Evolutionary conservation across 2,888 invertebrate genomes (phyloP).

Genomic region (Thymelicus lineola): DNA sequence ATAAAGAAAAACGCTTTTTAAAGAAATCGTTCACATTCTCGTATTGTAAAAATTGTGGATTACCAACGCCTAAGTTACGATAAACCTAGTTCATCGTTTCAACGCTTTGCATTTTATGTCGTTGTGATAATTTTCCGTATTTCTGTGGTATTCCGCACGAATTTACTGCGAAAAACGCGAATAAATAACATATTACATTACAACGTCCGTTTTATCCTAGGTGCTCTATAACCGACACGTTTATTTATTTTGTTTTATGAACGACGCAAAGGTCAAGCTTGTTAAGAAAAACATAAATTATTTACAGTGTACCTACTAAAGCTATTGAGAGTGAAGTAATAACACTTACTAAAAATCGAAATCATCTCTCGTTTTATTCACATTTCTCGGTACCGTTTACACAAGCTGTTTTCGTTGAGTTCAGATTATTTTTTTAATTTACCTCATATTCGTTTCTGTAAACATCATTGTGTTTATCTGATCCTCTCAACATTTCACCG

Average conservation of each 20-base stretch:
- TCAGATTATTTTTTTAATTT: conserved; percentile 49
- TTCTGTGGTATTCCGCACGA: too few species aligned
- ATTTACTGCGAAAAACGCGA: too few species aligned
- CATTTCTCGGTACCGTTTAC: conserved; percentile 7
- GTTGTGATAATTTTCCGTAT: too few species aligned
- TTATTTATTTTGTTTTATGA: background rate
- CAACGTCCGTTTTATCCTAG: too few species aligned
- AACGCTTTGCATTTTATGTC: too few species aligned
- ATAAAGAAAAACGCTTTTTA: too few species aligned
- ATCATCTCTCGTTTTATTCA: background rate
- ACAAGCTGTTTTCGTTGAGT: conserved; percentile 20
- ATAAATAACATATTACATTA: too few species aligned
- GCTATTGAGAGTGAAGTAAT: background rate
- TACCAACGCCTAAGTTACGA: too few species aligned
- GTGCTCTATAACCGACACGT: too few species aligned
- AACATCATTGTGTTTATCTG: conserved; percentile 45
- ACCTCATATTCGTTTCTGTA: conserved; percentile 47
- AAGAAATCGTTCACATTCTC: too few species aligned
- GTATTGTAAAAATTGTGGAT: too few species aligned
- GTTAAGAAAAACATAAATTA: background rate
- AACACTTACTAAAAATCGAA: background rate
- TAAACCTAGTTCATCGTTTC: too few species aligned
- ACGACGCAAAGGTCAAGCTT: background rate
- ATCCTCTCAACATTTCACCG: conserved; percentile 28
- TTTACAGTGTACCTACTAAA: background rate